A percentile compares a stretch with the other conserved stretches of the same genome.
phyloP scores from a whole-genome alignment of 2,113 vertebrate species.

The Furnarius figulus region DNA sequence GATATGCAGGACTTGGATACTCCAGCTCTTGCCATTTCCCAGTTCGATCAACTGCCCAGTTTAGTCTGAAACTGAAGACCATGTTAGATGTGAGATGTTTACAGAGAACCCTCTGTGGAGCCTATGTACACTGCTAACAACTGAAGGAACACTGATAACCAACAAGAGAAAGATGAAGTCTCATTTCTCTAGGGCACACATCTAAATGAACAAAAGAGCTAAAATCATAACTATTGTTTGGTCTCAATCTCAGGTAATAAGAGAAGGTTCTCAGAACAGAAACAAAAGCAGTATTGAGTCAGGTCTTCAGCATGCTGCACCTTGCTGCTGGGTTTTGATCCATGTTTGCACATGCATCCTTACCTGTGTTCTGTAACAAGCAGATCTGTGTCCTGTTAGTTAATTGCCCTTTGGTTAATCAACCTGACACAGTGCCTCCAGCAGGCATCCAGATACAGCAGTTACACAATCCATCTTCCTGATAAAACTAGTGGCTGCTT shows the following conservation, averaged over 20 bases:
- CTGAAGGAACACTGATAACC: neutral
- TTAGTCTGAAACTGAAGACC: conserved; percentile 92
- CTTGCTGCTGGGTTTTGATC: neutral
- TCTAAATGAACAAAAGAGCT: neutral
- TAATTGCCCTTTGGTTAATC: neutral
- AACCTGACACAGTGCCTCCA: neutral
- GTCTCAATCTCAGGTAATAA: neutral
- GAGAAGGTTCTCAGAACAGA: neutral
- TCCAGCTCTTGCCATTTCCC: conserved; percentile 98
- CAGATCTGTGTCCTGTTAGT: neutral
- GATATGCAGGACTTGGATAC: conserved; percentile 92
- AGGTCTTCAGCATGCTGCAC: neutral
- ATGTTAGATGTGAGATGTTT: neutral
- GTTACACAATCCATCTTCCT: neutral
- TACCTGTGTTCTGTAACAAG: neutral
- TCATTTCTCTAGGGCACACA: neutral
- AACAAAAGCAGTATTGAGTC: neutral
- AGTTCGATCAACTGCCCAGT: conserved; percentile 95
- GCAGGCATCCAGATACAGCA: neutral
- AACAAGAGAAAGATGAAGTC: neutral
- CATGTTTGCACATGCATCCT: neutral
- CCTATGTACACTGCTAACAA: neutral
- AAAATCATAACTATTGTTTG: neutral
- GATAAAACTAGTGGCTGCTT: neutral
- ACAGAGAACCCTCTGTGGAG: neutral